Evolutionary conservation across 1,140 invertebrate genomes (phyloP).

Genomic region (Leptestheria dahalacensis): DNA sequence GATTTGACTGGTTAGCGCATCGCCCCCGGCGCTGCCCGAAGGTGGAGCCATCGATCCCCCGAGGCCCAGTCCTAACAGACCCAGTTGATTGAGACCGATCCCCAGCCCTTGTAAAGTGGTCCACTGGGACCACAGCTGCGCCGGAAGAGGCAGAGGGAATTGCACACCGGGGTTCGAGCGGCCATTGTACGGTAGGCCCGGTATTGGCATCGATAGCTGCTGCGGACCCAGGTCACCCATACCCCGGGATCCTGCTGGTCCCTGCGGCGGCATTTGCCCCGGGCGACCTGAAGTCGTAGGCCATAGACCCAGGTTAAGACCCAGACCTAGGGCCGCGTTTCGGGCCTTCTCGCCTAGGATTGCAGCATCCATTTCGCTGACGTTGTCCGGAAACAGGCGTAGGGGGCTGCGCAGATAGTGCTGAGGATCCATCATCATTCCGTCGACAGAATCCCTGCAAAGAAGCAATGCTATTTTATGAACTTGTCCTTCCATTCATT

Average conservation of each 20-base stretch:
- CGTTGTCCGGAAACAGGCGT: constrained; percentile 2
- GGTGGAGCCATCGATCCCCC: not conserved
- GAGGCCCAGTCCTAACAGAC: not conserved
- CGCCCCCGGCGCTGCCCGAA: no score
- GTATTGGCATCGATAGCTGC: not conserved
- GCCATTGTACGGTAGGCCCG: not conserved
- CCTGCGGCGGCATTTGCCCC: not conserved
- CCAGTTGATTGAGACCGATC: not conserved
- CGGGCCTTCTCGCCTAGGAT: constrained; percentile 6
- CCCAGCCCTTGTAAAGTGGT: not conserved
- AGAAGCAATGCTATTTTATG: not conserved
- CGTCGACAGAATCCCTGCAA: constrained; percentile 1
- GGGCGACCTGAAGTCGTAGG: not conserved
- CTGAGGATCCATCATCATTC: constrained; percentile 8
- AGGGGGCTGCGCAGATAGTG: constrained; percentile 3
- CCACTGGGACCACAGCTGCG: not conserved
- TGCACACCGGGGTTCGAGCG: not conserved
- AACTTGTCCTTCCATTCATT: no score
- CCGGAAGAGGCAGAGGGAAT: not conserved
- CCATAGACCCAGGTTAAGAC: not conserved
- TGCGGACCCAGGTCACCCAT: no score
- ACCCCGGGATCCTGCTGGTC: no score
- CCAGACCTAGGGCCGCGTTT: not conserved
- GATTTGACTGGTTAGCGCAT: not conserved
- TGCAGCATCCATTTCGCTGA: constrained; percentile 7